Evolutionary conservation across 2,888 invertebrate genomes (phyloP).

Genomic region (Trachelus tabidus): DNA sequence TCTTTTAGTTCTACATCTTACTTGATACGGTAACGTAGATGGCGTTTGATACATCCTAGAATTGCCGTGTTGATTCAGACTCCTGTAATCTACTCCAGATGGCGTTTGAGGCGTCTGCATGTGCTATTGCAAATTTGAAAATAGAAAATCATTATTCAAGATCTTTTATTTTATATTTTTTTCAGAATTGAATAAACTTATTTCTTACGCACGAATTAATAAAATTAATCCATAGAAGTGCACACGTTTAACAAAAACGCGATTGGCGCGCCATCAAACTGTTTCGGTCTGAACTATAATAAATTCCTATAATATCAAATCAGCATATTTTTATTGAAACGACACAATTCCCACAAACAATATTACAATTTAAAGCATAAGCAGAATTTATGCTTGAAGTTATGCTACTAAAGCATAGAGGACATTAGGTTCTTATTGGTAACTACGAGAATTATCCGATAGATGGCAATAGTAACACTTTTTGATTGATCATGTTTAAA

Average conservation of each 20-base stretch:
- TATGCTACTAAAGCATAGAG: neutral
- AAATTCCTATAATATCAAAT: neutral
- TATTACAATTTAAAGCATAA: neutral
- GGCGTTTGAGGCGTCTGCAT: neutral
- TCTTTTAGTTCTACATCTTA: neutral
- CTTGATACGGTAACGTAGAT: neutral
- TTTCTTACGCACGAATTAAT: neutral
- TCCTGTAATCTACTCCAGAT: neutral
- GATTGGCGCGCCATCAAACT: too few species aligned
- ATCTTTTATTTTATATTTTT: neutral
- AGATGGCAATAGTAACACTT: neutral
- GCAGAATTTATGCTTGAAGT: neutral
- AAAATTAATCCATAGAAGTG: neutral
- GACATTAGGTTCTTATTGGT: neutral
- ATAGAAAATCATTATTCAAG: neutral
- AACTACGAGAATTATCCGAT: neutral
- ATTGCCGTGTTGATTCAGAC: neutral
- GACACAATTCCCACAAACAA: neutral
- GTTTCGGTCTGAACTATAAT: neutral
- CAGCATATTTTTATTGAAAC: neutral
- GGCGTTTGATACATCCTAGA: neutral
- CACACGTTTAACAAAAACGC: neutral
- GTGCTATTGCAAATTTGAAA: neutral
- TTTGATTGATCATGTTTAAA: neutral
- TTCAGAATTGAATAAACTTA: neutral